Percentiles rank a stretch among this genome's conserved stretches.
Evolutionary conservation across 2,888 invertebrate species (phyloP).

Genomic region (Tinea pellionella): DNA sequence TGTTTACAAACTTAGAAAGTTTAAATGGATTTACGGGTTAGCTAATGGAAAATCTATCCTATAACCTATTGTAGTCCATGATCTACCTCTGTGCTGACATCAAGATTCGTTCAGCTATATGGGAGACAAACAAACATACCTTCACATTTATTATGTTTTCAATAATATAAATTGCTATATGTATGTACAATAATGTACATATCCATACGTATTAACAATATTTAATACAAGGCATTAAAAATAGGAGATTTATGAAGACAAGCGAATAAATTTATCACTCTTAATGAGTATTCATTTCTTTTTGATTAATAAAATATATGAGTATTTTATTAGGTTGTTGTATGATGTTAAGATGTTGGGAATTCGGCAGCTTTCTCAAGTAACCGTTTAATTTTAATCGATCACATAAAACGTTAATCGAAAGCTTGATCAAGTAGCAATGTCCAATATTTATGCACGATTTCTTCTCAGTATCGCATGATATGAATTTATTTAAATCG

Average conservation of each 20-base stretch:
- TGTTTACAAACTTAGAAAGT: no score
- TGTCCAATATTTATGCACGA: slow-evolving; percentile 42
- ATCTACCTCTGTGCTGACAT: no score
- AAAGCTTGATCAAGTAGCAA: slow-evolving; percentile 36
- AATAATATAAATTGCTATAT: no score
- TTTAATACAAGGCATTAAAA: background rate
- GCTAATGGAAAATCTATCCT: no score
- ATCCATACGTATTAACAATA: no score
- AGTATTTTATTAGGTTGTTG: slow-evolving; percentile 2
- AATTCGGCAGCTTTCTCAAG: slow-evolving; percentile 36
- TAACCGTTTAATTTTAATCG: slow-evolving; percentile 41
- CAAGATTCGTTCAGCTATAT: no score
- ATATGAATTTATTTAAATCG: slow-evolving; percentile 46
- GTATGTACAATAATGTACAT: no score
- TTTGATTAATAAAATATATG: slow-evolving; percentile 4
- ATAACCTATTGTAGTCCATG: no score
- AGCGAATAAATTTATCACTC: slow-evolving; percentile 4
- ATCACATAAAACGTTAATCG: slow-evolving; percentile 40
- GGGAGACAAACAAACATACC: no score
- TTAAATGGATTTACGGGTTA: no score
- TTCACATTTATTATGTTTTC: no score
- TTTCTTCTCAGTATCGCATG: slow-evolving; percentile 33
- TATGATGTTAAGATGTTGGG: slow-evolving; percentile 27
- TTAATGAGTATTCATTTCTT: slow-evolving; percentile 4
- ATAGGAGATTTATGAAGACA: slow-evolving; percentile 2